Base-by-base conservation (phyloP, 2,888 invertebrate genomes). In the Drepana falcataria region DNA sequence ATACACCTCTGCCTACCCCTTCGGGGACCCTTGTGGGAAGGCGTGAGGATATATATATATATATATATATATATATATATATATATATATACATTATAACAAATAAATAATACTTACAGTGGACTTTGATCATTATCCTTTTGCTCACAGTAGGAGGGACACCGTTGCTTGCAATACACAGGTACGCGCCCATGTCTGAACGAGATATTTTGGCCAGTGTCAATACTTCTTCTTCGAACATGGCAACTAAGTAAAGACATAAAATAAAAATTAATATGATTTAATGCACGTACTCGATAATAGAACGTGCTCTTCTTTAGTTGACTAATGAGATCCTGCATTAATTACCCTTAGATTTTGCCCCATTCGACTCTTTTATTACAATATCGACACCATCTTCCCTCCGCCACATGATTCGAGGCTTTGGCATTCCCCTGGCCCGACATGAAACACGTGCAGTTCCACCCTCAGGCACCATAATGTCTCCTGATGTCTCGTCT, bases 141-240 rank as follows among this genome's bases (percentile, higher is more conserved):
- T 97, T 97, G 91, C 96, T 96, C 71, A 97, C 95, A 54, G 96
- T 94, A 52, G 97, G 97, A 48, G 97, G 97, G 51, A 97, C 95
- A 37, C 96, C 95, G 73, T 97, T 97, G 69, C 95, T 95, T 48
- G 97, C 97, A 68, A 97, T 97, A 89, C 97, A 97, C 70, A 97
- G 92, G 87, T 97, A 97, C 60, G 96, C 95, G 21, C 97, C 97
- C 97, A 97, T 97, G 81, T 97, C 97, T 49, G 95, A 95, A 59
- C 97, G 93, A 56, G 96, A 95, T 81, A 97, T 95, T 89, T 96
- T 97, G 65, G 93, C 92, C 63, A 97, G 91, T 61, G 93, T 94
- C 69, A 97, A 87, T 56, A 94, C 93, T 80, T 96, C 96, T 58
- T 96, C 96, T 73, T 95, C 94, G 79, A 92, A 95, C 55, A 94